Evolutionary conservation across 2,888 invertebrate genomes (phyloP).

Genomic region (Brachyptera putata): DNA sequence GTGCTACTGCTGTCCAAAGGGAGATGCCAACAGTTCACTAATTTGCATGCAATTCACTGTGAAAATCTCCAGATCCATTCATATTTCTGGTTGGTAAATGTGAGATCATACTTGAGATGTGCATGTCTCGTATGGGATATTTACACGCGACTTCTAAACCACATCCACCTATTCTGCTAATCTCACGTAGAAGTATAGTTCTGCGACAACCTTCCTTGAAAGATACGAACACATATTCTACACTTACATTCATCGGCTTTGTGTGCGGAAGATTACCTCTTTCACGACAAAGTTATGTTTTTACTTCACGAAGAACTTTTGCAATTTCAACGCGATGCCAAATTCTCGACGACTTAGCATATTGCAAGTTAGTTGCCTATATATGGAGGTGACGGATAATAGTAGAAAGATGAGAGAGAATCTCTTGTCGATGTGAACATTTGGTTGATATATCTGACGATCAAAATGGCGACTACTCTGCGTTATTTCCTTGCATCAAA

Average conservation of each 20-base stretch:
- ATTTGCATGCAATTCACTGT: slow-evolving; percentile 10
- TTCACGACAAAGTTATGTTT: slow-evolving; percentile 9
- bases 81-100: not conserved
- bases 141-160: slow-evolving; percentile 8
- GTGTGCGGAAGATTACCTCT: not conserved
- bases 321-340: slow-evolving; percentile 12
- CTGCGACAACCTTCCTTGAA: not conserved
- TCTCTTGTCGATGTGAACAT: slow-evolving; percentile 7
- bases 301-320: slow-evolving; percentile 9
- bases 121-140: not conserved
- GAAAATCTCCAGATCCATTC: not conserved
- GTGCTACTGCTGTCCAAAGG: not conserved
- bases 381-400: slow-evolving; percentile 9
- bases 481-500: slow-evolving; percentile 23
- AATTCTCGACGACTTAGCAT: slow-evolving; percentile 7
- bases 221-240: too few species aligned
- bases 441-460: slow-evolving; percentile 15
- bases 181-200: not conserved
- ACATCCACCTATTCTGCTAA: not conserved
- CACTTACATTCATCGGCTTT: too few species aligned
- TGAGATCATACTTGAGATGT: not conserved
- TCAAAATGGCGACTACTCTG: slow-evolving; percentile 19
- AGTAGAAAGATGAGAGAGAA: not conserved
- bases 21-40: slow-evolving; percentile 12
- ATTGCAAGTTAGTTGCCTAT: slow-evolving; percentile 12